A percentile compares a stretch with the other conserved stretches of the same genome.
Evolutionary conservation across 37 sponge, comb jelly and placozoan genomes (phyloP).

Genomic region (Aplysina aerophoba): DNA sequence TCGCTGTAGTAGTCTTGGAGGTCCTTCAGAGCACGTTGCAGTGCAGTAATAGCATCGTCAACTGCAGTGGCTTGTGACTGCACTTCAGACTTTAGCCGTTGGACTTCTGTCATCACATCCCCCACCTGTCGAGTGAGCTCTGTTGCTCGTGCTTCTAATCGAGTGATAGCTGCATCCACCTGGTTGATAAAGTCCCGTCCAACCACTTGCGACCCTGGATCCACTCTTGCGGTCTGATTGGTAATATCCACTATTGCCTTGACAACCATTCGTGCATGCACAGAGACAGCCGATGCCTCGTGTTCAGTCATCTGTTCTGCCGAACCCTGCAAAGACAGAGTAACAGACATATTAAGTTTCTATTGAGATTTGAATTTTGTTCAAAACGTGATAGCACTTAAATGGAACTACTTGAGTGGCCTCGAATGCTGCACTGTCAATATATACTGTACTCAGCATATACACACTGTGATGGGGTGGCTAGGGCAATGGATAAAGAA

Average conservation of each 20-base stretch:
- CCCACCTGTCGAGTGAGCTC: slow-evolving; percentile 27
- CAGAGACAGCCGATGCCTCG: background rate
- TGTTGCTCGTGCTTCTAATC: slow-evolving; percentile 8
- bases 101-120: slow-evolving; percentile 1
- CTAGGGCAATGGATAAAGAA: no score
- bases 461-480: no score
- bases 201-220: no score
- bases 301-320: no score
- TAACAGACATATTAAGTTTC: no score
- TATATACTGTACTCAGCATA: no score
- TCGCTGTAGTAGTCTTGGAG: slow-evolving; percentile 68
- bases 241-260: background rate
- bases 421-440: no score
- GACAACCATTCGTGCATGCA: background rate
- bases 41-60: slow-evolving; percentile 38
- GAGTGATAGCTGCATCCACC: slow-evolving; percentile 8
- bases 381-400: no score
- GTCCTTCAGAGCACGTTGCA: slow-evolving; percentile 42
- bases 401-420: no score
- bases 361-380: no score
- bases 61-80: background rate
- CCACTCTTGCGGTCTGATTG: background rate
- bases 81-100: slow-evolving; percentile 5
- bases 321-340: no score
- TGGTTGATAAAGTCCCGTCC: background rate